Evolutionary conservation across 2,888 invertebrate species (phyloP), one percentile per base, ranked within the genome.

Genomic region (Embidobia sp.): DNA sequence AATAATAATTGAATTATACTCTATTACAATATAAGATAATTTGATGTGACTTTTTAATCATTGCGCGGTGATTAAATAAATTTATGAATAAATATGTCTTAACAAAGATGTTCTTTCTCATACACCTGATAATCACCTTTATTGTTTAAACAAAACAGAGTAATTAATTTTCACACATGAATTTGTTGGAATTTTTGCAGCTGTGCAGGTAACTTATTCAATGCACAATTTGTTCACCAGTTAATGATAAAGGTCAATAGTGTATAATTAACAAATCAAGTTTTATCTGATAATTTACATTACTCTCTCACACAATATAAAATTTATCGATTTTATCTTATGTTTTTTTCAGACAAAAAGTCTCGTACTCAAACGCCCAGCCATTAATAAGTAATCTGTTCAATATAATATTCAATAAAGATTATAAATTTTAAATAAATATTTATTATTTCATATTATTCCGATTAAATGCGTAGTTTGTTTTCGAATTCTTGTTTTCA

Each of bases 231-330:
- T 73, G 73, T 44, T 66, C 48, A 18, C 42, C 29, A 11, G 27
- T 35, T 44, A 66, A 49, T 73, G 64, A 66, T 64, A 73, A 73
- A 66, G 64, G 64, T 73, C 73, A 73, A 35, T 59, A 40, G 42
- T 57, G 64, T 59, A 66, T 66, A 74, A 66, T 73, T 73, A 74
- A 66, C 74, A 66, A 66, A 74, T 74, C 66, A 66, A 66, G 64
- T 59, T 64, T 64, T 74, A 66, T 74, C 66, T 51, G 66, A 74
- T 74, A 61, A 74, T 51, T 74, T 37, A 53, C 57, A 53, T 66
- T 61, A 59, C 61, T 66, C 66, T 46, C 66, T 74, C 66, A 51
- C 59, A 66, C 74, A 66, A 59, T 74, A 44, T 66, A 27, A 44
- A 46, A 64, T 66, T 59, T 16, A 51, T 44, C 8, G 74, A 66